Evolutionary conservation across 2,888 invertebrate species (phyloP), one percentile per base, ranked within the genome.

Genomic region (Elegia similella): DNA sequence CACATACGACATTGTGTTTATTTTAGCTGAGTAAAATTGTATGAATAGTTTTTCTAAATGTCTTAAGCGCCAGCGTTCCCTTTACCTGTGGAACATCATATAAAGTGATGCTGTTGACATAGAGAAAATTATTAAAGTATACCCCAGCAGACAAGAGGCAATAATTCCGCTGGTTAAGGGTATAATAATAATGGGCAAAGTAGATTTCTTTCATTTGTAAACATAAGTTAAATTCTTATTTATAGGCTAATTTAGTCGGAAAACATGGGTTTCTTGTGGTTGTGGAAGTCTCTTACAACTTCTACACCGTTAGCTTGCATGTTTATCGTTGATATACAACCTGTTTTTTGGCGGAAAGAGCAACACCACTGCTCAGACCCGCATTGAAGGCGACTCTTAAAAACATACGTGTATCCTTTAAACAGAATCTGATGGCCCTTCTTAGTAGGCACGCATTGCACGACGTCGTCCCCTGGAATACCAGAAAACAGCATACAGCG

Each of bases 291-390:
- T 63, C 90, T 78, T 32, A 90, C 78, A 17, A 89, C 88, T 68
- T 90, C 84, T 12, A 90, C 86, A 29, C 90, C 88, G 61, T 78
- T 82, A 0, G 82, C 78, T 69, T 89, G 88, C 86, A 90, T 89
- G 65, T 90, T 90, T 64, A 90, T 90, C 54, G 85, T 74, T 7
- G 88, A 88, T 70, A 90, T 89, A 73, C 90, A 90, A 70, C 90
- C 90, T 69, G 90, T 90, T 76, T 86, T 89, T 68, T 88, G 90
- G 30, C 87, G 75, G 61, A 78, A 90, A 0, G 89, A 88, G 58
- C 90, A 90, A 56, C 83, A 84, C 89, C 90, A 89, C 69, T 90
- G 90, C 60, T 90, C 89, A 1, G 89, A 85, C 2, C 89, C 90
- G 70, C 87, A 90, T 66, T 86, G 89, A 59, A 90, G 73, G 65